Percentiles rank a stretch among this genome's conserved stretches.
Evolutionary conservation across 1,140 invertebrate species (phyloP).

Genomic region (Leptestheria dahalacensis): DNA sequence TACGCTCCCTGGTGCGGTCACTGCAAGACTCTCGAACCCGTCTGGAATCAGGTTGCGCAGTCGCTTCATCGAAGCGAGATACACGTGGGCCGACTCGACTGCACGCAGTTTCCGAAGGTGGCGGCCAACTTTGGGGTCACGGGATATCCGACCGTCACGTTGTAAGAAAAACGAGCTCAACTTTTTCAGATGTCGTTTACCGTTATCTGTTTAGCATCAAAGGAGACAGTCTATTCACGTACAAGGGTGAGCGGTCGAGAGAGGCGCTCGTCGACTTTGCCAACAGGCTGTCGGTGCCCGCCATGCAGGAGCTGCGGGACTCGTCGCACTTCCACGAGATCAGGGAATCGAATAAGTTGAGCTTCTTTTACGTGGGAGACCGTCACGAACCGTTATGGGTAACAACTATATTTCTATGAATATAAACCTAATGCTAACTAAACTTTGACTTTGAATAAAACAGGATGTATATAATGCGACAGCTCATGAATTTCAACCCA

Average conservation of each 20-base stretch:
- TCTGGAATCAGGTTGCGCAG: conserved; percentile 84
- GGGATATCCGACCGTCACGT: conserved; percentile 93
- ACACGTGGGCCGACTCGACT: conserved; percentile 80
- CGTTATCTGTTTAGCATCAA: conserved; percentile 48
- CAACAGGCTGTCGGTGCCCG: conserved; percentile 67
- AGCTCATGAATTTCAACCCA: conserved; percentile 59
- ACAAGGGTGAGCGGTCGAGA: conserved; percentile 73
- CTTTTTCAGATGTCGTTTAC: neutral
- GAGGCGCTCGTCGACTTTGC: conserved; percentile 92
- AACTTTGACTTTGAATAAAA: conserved; percentile 21
- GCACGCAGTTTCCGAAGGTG: conserved; percentile 73
- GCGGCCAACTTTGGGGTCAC: conserved; percentile 68
- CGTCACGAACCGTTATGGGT: conserved; percentile 62
- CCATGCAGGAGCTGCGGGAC: conserved; percentile 60
- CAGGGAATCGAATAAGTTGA: conserved; percentile 56
- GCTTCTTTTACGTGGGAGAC: conserved; percentile 75
- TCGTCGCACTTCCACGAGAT: conserved; percentile 58
- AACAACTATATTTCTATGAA: conserved; percentile 20
- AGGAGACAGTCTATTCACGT: conserved; percentile 60
- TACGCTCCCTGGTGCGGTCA: conserved; percentile 97
- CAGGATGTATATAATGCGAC: conserved; percentile 56
- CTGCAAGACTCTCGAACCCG: conserved; percentile 76
- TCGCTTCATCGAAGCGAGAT: conserved; percentile 63
- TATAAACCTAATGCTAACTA: neutral
- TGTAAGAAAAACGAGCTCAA: conserved; percentile 45